A percentile compares a stretch with the other conserved stretches of the same genome.
Conservation (phyloP, 2,113 vertebrate genomes). For the Eira barbara region DNA sequence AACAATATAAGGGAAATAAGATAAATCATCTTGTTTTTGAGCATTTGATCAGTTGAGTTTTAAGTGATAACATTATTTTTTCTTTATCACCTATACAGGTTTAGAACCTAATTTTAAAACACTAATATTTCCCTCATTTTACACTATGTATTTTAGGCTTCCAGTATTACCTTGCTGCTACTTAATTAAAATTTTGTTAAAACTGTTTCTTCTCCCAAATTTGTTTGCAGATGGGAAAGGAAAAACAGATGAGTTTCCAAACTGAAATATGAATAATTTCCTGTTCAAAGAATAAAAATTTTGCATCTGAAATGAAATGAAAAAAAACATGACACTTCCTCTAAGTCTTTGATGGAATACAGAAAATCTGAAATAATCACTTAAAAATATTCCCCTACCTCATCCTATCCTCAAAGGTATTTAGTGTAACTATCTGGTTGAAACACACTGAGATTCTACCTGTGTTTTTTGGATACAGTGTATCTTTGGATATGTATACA, state of each 20-base stretch:
- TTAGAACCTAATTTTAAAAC: not conserved
- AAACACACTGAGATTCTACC: not conserved
- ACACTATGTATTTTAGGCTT: not conserved
- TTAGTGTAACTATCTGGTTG: not conserved
- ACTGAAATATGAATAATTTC: conserved; percentile 18
- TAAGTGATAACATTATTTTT: not conserved
- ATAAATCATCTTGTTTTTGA: not conserved
- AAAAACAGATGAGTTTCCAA: not conserved
- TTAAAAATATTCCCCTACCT: not conserved
- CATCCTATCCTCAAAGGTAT: not conserved
- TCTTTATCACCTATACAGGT: not conserved
- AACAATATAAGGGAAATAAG: not conserved
- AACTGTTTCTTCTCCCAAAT: not conserved
- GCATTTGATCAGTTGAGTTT: not conserved
- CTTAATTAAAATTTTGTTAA: not conserved
- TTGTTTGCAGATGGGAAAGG: not conserved
- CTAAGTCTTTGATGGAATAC: not conserved
- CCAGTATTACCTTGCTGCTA: not conserved
- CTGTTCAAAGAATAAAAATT: conserved; percentile 15
- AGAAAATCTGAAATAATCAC: not conserved
- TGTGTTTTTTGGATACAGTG: not conserved
- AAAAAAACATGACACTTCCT: not conserved
- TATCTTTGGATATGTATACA: not conserved
- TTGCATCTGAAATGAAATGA: not conserved
- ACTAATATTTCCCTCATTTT: not conserved